A percentile compares a stretch with the other conserved stretches of the same genome.
phyloP scores from a whole-genome alignment of 2,888 invertebrate genomes.

The Helobdella robusta region DNA sequence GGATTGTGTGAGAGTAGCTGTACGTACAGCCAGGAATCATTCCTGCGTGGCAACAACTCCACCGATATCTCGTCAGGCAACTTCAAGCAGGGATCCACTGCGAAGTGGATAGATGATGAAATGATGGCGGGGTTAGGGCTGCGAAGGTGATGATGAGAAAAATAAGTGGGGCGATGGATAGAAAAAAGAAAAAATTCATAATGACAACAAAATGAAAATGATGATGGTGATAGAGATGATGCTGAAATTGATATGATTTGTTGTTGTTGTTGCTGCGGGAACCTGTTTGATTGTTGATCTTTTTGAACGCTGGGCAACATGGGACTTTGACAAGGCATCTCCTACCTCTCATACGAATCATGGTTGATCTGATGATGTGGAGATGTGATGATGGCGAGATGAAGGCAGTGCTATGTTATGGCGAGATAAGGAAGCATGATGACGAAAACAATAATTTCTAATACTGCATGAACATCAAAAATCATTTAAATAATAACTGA shows the following conservation, averaged over 20 bases:
- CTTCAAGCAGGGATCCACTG: too few relatives aligned
- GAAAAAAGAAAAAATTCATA: not conserved
- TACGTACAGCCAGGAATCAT: conserved; percentile 10
- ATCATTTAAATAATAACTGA: too few relatives aligned
- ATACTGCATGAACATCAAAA: too few relatives aligned
- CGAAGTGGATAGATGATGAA: not conserved
- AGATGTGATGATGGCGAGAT: conserved; percentile 56
- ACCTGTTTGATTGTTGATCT: too few relatives aligned
- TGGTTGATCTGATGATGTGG: not conserved
- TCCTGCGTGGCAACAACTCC: conserved; percentile 7
- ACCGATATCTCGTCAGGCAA: not conserved
- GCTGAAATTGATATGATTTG: too few relatives aligned
- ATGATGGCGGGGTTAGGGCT: too few relatives aligned
- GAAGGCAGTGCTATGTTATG: conserved; percentile 87
- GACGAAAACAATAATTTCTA: not conserved
- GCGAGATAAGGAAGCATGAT: conserved; percentile 58
- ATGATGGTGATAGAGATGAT: too few relatives aligned
- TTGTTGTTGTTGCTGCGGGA: too few relatives aligned
- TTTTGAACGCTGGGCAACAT: not conserved
- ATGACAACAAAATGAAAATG: not conserved
- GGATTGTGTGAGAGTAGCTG: conserved; percentile 20
- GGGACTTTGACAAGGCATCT: not conserved
- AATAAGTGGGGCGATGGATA: not conserved
- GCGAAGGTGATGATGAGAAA: not conserved
- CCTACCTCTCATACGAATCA: not conserved